Evolutionary conservation across 2,113 vertebrate genomes (phyloP).

Genomic region (Saimiri boliviensis): DNA sequence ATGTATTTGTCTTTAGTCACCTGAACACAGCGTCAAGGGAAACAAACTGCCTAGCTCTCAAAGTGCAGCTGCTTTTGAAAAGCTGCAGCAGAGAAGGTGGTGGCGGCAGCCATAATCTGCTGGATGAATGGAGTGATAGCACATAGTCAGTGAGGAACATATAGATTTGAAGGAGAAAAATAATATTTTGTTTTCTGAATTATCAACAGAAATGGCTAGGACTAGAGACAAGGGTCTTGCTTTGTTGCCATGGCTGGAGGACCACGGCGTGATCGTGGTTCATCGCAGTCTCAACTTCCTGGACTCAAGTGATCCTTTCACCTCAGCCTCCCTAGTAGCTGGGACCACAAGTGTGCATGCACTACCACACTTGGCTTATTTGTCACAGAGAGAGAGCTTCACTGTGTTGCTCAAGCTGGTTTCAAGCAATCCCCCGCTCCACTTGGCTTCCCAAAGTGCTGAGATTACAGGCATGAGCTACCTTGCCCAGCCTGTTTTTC

Average conservation of each 20-base stretch:
- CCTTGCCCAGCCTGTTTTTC: background rate
- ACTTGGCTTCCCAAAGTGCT: background rate
- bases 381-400: background rate
- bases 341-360: no score
- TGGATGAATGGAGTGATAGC: background rate
- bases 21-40: slow-evolving; percentile 75
- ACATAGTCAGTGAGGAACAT: background rate
- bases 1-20: slow-evolving; percentile 36
- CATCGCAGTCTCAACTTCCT: background rate
- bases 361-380: no score
- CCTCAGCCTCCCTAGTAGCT: background rate
- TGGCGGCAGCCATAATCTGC: background rate
- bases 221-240: background rate
- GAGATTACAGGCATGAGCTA: background rate
- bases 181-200: background rate
- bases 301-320: background rate
- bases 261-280: no score
- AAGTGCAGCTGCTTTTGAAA: slow-evolving; percentile 74
- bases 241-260: background rate
- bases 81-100: slow-evolving; percentile 42
- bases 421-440: background rate
- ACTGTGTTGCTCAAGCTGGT: background rate
- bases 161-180: background rate
- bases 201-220: background rate
- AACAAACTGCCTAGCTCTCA: slow-evolving; percentile 65